Evolutionary conservation across 2,888 invertebrate genomes (phyloP), one percentile per base, ranked within the genome.

Genomic region (Nipponacmea schrenckii): DNA sequence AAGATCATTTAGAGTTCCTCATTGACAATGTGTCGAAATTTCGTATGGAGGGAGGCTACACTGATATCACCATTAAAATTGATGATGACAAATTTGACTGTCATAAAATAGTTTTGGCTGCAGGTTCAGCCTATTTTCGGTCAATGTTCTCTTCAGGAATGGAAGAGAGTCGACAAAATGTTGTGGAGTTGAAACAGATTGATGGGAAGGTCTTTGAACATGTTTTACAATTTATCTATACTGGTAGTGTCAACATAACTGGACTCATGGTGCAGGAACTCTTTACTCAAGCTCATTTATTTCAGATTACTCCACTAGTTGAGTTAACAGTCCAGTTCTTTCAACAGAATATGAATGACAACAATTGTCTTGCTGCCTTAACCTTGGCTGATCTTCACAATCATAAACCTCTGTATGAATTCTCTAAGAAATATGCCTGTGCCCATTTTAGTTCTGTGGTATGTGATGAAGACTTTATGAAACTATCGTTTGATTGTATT

Each of bases 111-210:
- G 79, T 85, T 14, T 76, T 85, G n/a, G 84, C 84, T 31, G 84
- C 84, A 39, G 84, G 84, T 1, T 84, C 85, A 7, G 78, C 83
- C 8, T 85, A 85, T 68, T 85, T 85, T 72, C 80, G 80, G 67
- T 83, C 83, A 2, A 85, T 85, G 85, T 85, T 85, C 76, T 80
- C 83, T 2, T 85, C 84, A 1, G 84, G 84, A n/a, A 85, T 85
- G 85, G 84, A 84, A 66, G 85, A 85, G 69, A 82, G 84, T 67
- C 77, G 81, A 39, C 84, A 84, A 68, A 81, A 79, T 64, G 76
- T 77, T 0, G 82, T 85, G 46, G 79, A 80, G 27, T 78, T 85
- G 56, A 81, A 83, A 65, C 83, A 84, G 73, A 78, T 85, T 10
- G 84, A 84, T 62, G 75, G 81, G 17, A 69, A 74, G 1, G 84